Conservation (phyloP, 2,888 invertebrate genomes). For the Alcis repandata region DNA sequence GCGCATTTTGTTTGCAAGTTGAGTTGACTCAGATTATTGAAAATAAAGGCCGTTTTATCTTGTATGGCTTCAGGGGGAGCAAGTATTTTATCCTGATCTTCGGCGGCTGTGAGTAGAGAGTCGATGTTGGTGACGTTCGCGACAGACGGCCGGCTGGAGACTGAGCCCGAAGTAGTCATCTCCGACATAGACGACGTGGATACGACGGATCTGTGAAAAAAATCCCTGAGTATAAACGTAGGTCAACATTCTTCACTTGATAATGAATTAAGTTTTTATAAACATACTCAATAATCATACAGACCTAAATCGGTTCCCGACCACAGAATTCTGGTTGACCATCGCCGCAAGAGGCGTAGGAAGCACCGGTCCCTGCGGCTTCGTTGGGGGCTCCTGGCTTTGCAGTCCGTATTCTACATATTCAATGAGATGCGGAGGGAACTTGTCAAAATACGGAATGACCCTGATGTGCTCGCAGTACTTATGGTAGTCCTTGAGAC, state of each 20-base stretch:
- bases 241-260: slow-evolving; percentile 25
- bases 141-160: slow-evolving; percentile 93
- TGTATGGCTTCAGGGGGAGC: slow-evolving; percentile 97
- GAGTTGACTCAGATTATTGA: slow-evolving; percentile 98
- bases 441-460: slow-evolving; percentile 96
- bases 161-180: slow-evolving; percentile 87
- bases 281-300: slow-evolving; percentile 48
- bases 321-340: slow-evolving; percentile 86
- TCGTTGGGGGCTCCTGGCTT: slow-evolving; percentile 95
- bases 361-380: slow-evolving; percentile 91
- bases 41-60: slow-evolving; percentile 99
- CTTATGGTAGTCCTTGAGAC: slow-evolving; percentile 98
- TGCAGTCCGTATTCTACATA: slow-evolving; percentile 97
- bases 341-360: slow-evolving; percentile 89
- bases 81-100: slow-evolving; percentile 93
- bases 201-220: slow-evolving; percentile 70
- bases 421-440: slow-evolving; percentile 96
- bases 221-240: slow-evolving; percentile 43
- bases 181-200: slow-evolving; percentile 85
- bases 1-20: slow-evolving; percentile 98
- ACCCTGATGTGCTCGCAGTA: slow-evolving; percentile 98
- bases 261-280: too few relatives aligned
- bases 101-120: slow-evolving; percentile 96
- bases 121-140: slow-evolving; percentile 99
- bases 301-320: slow-evolving; percentile 82